Evolutionary conservation across 2,113 vertebrate genomes (phyloP).

Genomic region (Electrona antarctica): DNA sequence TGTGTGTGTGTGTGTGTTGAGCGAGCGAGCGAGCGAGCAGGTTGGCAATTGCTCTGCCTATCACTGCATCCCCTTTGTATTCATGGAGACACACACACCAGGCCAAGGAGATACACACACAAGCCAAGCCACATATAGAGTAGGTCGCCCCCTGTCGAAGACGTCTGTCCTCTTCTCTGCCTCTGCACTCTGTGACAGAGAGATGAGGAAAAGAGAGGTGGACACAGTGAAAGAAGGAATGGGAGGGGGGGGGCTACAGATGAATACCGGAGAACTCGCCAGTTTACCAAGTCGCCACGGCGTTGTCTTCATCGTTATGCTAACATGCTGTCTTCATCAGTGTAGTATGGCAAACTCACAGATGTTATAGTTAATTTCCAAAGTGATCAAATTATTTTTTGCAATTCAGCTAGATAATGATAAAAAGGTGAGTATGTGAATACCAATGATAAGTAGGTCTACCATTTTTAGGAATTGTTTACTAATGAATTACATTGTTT

Average conservation of each 20-base stretch:
- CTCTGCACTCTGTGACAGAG: conserved; percentile 7
- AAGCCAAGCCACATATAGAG: conserved; percentile 42
- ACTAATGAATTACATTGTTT: too few relatives aligned
- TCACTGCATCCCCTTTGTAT: conserved; percentile 10
- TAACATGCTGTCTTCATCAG: too few relatives aligned
- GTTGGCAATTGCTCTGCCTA: conserved; percentile 1
- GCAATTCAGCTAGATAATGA: too few relatives aligned
- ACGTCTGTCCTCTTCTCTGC: conserved; percentile 25
- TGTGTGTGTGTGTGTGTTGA: background rate
- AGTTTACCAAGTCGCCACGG: too few relatives aligned
- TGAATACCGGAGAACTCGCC: too few relatives aligned
- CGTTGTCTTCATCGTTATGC: too few relatives aligned
- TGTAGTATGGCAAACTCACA: too few relatives aligned
- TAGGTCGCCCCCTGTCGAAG: conserved; percentile 64
- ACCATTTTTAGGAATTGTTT: too few relatives aligned
- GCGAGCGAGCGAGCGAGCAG: conserved; percentile 7
- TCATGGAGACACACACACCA: background rate
- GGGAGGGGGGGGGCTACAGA: background rate
- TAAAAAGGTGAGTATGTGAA: too few relatives aligned
- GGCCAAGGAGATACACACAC: conserved; percentile 28
- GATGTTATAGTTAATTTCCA: too few relatives aligned
- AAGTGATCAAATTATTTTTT: too few relatives aligned
- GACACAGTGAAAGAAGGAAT: background rate
- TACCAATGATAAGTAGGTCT: too few relatives aligned
- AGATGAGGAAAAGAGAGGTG: conserved; percentile 6